phyloP scores from a whole-genome alignment of 2,797 vertebrate genomes.

The Fringilla coelebs region DNA sequence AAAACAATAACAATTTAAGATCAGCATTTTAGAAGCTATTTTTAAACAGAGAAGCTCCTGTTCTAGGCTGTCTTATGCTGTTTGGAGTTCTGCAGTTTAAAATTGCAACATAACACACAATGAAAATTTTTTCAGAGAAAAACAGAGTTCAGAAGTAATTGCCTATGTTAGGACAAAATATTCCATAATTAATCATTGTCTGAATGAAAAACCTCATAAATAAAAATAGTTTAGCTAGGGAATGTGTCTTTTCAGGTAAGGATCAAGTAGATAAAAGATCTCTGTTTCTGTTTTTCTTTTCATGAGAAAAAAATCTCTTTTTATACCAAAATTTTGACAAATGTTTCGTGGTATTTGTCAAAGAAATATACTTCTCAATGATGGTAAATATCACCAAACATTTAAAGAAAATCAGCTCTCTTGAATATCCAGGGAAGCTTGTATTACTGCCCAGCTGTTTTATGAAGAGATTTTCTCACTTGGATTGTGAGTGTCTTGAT shows the following conservation, averaged over 20 bases:
- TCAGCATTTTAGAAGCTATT: background rate
- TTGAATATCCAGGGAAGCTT: background rate
- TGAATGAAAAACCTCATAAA: background rate
- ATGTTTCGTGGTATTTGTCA: background rate
- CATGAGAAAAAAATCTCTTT: background rate
- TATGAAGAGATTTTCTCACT: background rate
- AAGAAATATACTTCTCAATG: background rate
- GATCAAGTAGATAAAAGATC: background rate
- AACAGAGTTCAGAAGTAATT: background rate
- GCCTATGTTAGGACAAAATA: background rate
- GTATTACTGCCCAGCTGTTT: background rate
- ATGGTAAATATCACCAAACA: background rate
- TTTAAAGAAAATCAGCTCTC: background rate
- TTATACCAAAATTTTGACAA: background rate
- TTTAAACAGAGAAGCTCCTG: background rate
- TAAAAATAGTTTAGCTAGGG: background rate
- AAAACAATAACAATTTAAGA: background rate
- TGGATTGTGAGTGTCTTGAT: background rate
- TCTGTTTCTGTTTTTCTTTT: background rate
- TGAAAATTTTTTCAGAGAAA: background rate
- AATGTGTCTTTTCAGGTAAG: background rate
- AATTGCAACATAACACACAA: background rate
- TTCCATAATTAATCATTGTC: background rate
- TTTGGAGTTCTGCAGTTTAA: background rate
- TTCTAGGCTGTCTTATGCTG: background rate